Percentiles rank a stretch among this genome's conserved stretches.
Conservation (phyloP, 1,140 invertebrate genomes). For the Cydia amplana region DNA sequence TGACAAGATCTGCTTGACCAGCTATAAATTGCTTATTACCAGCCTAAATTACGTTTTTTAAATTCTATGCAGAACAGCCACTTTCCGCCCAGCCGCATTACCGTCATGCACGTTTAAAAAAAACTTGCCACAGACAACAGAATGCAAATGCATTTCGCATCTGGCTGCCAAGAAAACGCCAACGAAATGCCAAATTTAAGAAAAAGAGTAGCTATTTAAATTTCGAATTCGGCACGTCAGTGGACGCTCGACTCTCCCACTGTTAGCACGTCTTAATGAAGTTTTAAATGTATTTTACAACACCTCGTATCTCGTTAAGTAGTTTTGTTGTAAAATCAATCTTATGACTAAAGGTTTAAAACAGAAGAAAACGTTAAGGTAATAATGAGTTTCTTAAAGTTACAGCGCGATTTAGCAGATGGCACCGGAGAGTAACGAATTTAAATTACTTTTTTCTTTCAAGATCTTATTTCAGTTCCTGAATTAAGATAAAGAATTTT, state of each 20-base stretch:
- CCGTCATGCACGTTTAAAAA: not conserved
- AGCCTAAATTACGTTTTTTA: not conserved
- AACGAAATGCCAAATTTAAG: slow-evolving; percentile 2
- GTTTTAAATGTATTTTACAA: not conserved
- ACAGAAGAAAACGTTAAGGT: not conserved
- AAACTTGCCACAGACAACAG: not conserved
- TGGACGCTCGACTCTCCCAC: not conserved
- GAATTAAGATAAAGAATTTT: not conserved
- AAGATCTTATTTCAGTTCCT: slow-evolving; percentile 26
- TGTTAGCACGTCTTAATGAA: slow-evolving; percentile 23
- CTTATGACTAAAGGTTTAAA: not conserved
- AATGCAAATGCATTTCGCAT: not conserved
- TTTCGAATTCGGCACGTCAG: slow-evolving; percentile 25
- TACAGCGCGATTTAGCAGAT: slow-evolving; percentile 23
- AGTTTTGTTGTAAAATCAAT: not conserved
- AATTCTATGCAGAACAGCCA: not conserved
- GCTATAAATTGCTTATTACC: not conserved
- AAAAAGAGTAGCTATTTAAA: slow-evolving; percentile 14
- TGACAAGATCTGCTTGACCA: too few relatives aligned
- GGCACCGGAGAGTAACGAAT: slow-evolving; percentile 19
- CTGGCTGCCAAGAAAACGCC: slow-evolving; percentile 23
- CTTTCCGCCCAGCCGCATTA: not conserved
- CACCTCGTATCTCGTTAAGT: not conserved
- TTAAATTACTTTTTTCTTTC: slow-evolving; percentile 27
- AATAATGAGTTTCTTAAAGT: not conserved